A percentile compares a stretch with the other conserved stretches of the same genome.
Conservation (phyloP, 2,113 vertebrate genomes). For the Oncorhynchus mykiss region DNA sequence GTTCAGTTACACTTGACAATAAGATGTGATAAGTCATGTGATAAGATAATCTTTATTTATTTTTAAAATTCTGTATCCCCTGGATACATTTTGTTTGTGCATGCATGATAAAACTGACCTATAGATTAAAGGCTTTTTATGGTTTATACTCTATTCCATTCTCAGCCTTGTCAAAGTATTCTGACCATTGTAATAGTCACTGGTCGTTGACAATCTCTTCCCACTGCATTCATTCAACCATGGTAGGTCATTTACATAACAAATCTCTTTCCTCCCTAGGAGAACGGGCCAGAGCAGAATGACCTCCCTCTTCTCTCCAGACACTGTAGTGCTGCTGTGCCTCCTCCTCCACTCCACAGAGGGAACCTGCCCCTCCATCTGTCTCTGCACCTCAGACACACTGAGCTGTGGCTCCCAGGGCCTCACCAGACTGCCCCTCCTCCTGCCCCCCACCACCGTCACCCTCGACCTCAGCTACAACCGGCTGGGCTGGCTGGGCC, state of each 20-base stretch:
- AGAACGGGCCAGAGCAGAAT: constrained; percentile 43
- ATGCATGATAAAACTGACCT: no score
- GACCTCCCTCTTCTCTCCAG: constrained; percentile 38
- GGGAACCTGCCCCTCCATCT: constrained; percentile 74
- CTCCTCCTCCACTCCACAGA: constrained; percentile 37
- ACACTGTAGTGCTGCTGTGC: constrained; percentile 25
- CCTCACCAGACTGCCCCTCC: constrained; percentile 75
- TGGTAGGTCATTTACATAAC: constrained; percentile 24
- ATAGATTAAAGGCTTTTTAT: no score
- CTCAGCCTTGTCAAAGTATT: no score
- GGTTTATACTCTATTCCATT: no score
- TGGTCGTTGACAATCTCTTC: no score
- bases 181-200: no score
- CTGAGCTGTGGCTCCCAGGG: constrained; percentile 83
- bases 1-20: no score
- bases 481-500: constrained; percentile 74
- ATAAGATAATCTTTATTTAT: no score
- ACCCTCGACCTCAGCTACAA: constrained; percentile 92
- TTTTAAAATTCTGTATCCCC: no score
- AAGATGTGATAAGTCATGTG: no score
- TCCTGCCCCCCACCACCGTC: constrained; percentile 73
- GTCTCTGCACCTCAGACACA: constrained; percentile 88
- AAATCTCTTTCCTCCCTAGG: constrained; percentile 9
- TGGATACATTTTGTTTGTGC: no score
- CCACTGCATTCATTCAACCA: constrained; percentile 7